A percentile compares a stretch with the other conserved stretches of the same genome.
Evolutionary conservation across 2,888 invertebrate species (phyloP).

Genomic region (Synanthedon formicaeformis): DNA sequence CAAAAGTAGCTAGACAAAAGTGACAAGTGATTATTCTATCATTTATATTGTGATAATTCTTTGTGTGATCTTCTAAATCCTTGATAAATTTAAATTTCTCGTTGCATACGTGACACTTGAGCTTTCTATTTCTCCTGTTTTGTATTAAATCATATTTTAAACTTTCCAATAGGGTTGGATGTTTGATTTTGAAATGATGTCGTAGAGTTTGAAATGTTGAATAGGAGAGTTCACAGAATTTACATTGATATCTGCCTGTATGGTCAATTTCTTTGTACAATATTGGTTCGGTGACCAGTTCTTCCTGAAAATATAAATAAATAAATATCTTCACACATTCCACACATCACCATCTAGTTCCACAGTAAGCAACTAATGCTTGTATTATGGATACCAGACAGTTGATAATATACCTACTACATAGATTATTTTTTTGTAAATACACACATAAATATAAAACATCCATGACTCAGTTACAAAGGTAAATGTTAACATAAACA

Average conservation of each 20-base stretch:
- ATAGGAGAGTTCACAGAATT: constrained; percentile 26
- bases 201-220: constrained; percentile 17
- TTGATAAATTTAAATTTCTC: constrained; percentile 10
- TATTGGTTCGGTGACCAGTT: neutral
- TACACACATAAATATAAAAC: no score
- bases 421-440: no score
- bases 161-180: constrained; percentile 11
- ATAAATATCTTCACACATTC: no score
- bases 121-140: constrained; percentile 14
- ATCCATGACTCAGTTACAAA: no score
- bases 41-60: constrained; percentile 9
- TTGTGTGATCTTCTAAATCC: constrained; percentile 15
- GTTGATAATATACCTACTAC: no score
- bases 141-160: constrained; percentile 12
- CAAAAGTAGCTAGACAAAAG: constrained; percentile 18
- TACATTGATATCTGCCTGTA: constrained; percentile 18
- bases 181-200: constrained; percentile 20
- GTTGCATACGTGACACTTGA: constrained; percentile 23
- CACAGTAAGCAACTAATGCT: no score
- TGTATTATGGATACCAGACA: no score
- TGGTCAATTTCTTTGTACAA: constrained; percentile 17
- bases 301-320: neutral
- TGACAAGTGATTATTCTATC: constrained; percentile 13
- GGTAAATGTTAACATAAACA: no score
- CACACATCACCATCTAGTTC: no score